Base-by-base conservation (phyloP, 2,888 invertebrate genomes). In the Tuta absoluta region DNA sequence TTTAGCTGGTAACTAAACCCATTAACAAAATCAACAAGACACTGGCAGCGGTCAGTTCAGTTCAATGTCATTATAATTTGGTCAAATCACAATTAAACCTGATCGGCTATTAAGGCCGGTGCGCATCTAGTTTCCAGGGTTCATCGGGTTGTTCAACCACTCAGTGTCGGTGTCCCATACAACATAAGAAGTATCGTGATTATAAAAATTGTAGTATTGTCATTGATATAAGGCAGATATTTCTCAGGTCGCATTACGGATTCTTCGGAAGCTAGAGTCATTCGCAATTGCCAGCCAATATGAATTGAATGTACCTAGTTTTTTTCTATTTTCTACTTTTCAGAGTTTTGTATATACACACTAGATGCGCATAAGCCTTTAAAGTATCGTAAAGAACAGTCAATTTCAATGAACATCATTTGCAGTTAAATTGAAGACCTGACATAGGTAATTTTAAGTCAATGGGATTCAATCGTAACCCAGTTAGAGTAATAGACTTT, bases 41-140 rank as follows among this genome's bases (percentile, higher is more conserved):
- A 28, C 21, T 62, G 12, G 3, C 17, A 49, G 11, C 21, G 8
- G 51, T 24, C 38, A 61, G 33, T 33, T 63, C 64, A 38, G 68
- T 65, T 66, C 68, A 66, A 65, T 66, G 68, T 68, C 68, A 63
- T 51, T 33, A 5, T 49, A 65, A 66, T 19, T 66, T 49, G 63
- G 68, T 56, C 63, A 51, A 8, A 45, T 62, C 24, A 53, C 28
- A 66, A 66, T 56, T 56, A 17, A 64, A 56, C 53, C 19, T 48
- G 58, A 63, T 63, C 51, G 33, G 41, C 45, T 21, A 45, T 24
- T 58, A 21, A 28, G 48, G 17, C 14, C 45, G 1, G 2, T 5
- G 14, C 45, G n/a, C n/a, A n/a, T 14, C 41, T 41, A 14, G 45
- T n/a, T 45, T 45, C 45, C 14, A 11, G 14, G n/a, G 17, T 45